A percentile compares a stretch with the other conserved stretches of the same genome.
phyloP scores from a whole-genome alignment of 2,113 vertebrate genomes.

The Cercopithecus mona region DNA sequence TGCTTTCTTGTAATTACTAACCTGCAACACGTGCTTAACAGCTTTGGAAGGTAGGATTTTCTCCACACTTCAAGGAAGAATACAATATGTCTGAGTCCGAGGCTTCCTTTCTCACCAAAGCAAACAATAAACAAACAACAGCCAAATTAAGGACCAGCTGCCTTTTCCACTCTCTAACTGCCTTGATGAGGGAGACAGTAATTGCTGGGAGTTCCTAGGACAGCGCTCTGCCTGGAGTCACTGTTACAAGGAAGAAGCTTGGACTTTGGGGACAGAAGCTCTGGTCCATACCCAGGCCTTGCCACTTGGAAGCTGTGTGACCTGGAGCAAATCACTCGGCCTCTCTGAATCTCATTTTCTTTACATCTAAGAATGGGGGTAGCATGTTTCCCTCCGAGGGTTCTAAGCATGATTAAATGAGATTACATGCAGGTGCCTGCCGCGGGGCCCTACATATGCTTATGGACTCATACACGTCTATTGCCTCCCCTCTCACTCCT shows the following conservation, averaged over 20 bases:
- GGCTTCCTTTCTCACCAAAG: neutral
- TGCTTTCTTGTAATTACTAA: neutral
- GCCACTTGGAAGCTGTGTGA: neutral
- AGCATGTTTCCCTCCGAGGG: too few relatives aligned
- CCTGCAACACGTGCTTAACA: neutral
- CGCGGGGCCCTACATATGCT: neutral
- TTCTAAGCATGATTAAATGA: neutral
- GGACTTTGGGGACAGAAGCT: neutral
- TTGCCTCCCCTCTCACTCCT: neutral
- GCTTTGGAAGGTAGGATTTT: neutral
- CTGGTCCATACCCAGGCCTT: neutral
- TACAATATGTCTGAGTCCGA: neutral
- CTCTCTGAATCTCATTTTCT: slow-evolving; percentile 21
- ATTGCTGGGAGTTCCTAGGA: neutral
- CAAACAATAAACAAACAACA: neutral
- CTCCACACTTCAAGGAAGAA: neutral
- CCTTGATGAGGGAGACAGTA: neutral
- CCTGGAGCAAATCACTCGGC: neutral
- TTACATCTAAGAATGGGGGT: neutral
- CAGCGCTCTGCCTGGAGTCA: neutral
- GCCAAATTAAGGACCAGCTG: neutral
- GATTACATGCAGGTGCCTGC: too few relatives aligned
- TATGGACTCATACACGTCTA: too few relatives aligned
- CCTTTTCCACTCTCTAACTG: neutral
- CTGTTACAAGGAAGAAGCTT: neutral